Conservation (phyloP, 2,797 vertebrate genomes). For the Erpetoichthys calabaricus region DNA sequence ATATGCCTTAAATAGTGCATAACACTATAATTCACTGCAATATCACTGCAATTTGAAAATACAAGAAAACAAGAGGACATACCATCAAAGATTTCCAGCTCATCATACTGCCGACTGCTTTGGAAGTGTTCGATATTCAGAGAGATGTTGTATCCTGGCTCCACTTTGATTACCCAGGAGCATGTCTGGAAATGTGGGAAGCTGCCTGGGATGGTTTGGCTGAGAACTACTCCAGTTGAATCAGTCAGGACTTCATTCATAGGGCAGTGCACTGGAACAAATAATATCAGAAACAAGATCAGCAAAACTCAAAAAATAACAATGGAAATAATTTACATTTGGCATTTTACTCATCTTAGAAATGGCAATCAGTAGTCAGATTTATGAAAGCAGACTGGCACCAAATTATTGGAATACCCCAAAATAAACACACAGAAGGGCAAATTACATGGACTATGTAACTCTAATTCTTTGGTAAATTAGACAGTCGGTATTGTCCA, state of each 20-base stretch:
- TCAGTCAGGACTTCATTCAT: slow-evolving; percentile 82
- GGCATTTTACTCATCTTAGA: neutral
- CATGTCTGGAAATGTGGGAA: slow-evolving; percentile 94
- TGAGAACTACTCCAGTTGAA: slow-evolving; percentile 83
- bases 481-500: too few relatives aligned
- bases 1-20: too few relatives aligned
- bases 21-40: too few relatives aligned
- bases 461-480: too few relatives aligned
- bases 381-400: neutral
- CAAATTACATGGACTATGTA: too few relatives aligned
- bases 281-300: neutral
- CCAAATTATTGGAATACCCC: too few relatives aligned
- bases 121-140: slow-evolving; percentile 89
- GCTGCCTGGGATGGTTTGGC: slow-evolving; percentile 75
- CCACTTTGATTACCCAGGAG: slow-evolving; percentile 88
- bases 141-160: slow-evolving; percentile 79
- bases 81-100: slow-evolving; percentile 94
- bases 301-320: neutral
- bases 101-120: slow-evolving; percentile 88
- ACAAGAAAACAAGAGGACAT: slow-evolving; percentile 21
- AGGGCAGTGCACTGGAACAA: slow-evolving; percentile 72
- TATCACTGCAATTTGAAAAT: too few relatives aligned
- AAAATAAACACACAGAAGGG: too few relatives aligned
- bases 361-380: neutral
- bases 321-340: neutral